Evolutionary conservation across 2,888 invertebrate genomes (phyloP).

Genomic region (Drosophila peninsularis): DNA sequence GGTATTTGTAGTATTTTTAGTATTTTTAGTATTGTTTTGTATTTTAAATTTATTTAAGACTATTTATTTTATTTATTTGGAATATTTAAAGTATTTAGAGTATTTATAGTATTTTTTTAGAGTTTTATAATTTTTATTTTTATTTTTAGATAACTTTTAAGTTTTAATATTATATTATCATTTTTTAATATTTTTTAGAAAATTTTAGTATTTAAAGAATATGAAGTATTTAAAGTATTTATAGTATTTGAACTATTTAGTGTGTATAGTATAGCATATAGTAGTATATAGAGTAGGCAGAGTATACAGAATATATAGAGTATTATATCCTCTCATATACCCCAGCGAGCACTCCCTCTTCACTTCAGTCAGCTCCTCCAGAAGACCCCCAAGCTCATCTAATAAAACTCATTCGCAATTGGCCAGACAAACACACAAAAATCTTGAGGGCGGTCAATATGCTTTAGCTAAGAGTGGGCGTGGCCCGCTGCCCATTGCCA

Average conservation of each 20-base stretch:
- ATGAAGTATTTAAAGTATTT: background rate
- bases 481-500: slow-evolving; percentile 7
- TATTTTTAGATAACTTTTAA: too few relatives aligned
- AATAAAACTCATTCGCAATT: slow-evolving; percentile 40
- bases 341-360: background rate
- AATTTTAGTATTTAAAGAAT: background rate
- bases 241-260: background rate
- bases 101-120: too few relatives aligned
- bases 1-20: too few relatives aligned
- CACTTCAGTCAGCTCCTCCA: background rate
- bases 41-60: too few relatives aligned
- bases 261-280: too few relatives aligned
- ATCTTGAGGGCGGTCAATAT: slow-evolving; percentile 39
- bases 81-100: too few relatives aligned
- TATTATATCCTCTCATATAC: background rate
- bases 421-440: slow-evolving; percentile 25
- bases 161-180: too few relatives aligned
- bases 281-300: background rate
- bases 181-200: too few relatives aligned
- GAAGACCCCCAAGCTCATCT: slow-evolving; percentile 36
- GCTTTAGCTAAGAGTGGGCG: slow-evolving; percentile 30
- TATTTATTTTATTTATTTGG: too few relatives aligned
- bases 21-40: too few relatives aligned
- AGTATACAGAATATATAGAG: background rate
- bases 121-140: too few relatives aligned